These are phyloP conservation scores for Acleris literana DNA, from an alignment of 2,888 invertebrate genomes.

Conservation along the genomic window DNA sequence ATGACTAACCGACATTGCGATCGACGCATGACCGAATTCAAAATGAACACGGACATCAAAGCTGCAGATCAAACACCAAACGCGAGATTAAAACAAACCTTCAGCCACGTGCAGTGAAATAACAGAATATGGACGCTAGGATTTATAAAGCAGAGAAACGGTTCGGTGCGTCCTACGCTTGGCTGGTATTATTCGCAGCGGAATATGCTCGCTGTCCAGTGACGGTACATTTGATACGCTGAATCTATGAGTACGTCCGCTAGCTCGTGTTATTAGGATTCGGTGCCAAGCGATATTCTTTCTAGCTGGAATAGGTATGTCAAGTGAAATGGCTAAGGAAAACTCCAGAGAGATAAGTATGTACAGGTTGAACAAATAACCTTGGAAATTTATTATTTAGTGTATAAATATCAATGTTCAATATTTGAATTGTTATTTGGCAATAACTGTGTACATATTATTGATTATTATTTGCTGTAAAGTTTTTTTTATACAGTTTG, in stretches of 20 bases:
- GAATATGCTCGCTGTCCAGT: background rate
- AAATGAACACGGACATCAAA: slow-evolving; percentile 8
- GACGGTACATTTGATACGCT: background rate
- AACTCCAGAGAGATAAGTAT: too few species aligned
- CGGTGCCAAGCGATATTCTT: too few species aligned
- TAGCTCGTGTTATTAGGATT: too few species aligned
- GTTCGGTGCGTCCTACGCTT: slow-evolving; percentile 23
- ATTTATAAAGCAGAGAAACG: slow-evolving; percentile 26
- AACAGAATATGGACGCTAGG: slow-evolving; percentile 5
- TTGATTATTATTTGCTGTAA: too few species aligned
- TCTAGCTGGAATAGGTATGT: too few species aligned
- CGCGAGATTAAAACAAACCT: slow-evolving; percentile 18
- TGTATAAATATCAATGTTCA: too few species aligned
- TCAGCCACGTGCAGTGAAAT: slow-evolving; percentile 20
- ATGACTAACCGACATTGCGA: slow-evolving; percentile 4
- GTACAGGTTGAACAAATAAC: too few species aligned
- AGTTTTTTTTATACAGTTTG: too few species aligned
- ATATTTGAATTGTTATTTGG: too few species aligned
- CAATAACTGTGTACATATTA: too few species aligned
- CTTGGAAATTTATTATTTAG: too few species aligned
- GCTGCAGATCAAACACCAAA: slow-evolving; percentile 10
- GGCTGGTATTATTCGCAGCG: slow-evolving; percentile 1
- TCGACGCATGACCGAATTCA: background rate
- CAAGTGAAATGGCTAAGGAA: too few species aligned
- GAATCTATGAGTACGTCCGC: background rate